Evolutionary conservation across 2,888 invertebrate species (phyloP).

Genomic region (Therioaphis trifolii): DNA sequence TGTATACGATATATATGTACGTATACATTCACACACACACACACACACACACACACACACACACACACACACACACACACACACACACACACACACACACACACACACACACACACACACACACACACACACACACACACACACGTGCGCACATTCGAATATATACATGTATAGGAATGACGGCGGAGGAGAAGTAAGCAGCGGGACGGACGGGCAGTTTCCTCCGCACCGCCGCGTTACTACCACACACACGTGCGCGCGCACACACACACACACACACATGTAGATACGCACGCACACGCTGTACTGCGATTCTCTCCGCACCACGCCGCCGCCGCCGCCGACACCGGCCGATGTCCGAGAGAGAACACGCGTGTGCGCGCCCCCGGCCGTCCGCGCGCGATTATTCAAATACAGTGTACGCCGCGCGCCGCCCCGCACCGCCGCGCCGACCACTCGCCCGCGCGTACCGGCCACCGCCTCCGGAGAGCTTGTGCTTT

Average conservation of each 20-base stretch:
- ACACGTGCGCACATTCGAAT: too few relatives aligned
- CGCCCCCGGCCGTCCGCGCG: constrained; percentile 60
- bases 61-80: too few relatives aligned
- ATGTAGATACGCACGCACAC: background rate
- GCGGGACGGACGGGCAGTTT: constrained; percentile 28
- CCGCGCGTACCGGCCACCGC: background rate
- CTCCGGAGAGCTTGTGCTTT: constrained; percentile 59
- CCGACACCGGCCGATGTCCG: constrained; percentile 60
- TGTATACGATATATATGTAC: too few relatives aligned
- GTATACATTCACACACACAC: too few relatives aligned
- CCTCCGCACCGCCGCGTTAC: background rate
- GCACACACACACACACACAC: background rate
- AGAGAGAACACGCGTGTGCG: constrained; percentile 62
- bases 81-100: too few relatives aligned
- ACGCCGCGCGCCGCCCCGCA: background rate
- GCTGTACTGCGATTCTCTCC: constrained; percentile 33
- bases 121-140: too few relatives aligned
- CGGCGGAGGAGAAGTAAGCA: constrained; percentile 20
- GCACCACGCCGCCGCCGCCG: constrained; percentile 11
- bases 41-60: too few relatives aligned
- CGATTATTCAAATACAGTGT: constrained; percentile 61
- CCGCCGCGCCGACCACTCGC: background rate
- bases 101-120: too few relatives aligned
- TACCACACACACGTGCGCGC: background rate
- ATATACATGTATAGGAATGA: background rate